Evolutionary conservation across 2,888 invertebrate species (phyloP).

Genomic region (Tanytarsus gracilentus): DNA sequence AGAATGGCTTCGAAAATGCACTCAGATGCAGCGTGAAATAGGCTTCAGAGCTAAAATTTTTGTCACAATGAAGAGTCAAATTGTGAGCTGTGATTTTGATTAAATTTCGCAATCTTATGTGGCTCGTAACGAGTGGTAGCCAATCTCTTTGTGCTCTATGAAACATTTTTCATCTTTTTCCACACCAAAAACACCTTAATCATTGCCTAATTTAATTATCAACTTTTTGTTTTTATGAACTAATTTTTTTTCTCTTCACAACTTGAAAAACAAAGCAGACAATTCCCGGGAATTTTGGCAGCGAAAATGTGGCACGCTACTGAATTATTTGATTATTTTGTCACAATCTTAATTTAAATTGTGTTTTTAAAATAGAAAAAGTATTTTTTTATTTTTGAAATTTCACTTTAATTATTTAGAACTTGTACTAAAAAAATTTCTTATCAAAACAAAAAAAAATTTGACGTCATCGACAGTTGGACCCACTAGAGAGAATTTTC

Average conservation of each 20-base stretch:
- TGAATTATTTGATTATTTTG: too few species aligned
- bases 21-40: slow-evolving; percentile 74
- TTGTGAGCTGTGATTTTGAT: slow-evolving; percentile 64
- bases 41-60: slow-evolving; percentile 46
- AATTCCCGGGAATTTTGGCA: too few species aligned
- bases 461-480: too few species aligned
- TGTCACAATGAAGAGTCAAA: slow-evolving; percentile 39
- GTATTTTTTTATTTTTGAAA: too few species aligned
- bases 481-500: too few species aligned
- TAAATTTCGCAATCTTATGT: slow-evolving; percentile 69
- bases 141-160: slow-evolving; percentile 63
- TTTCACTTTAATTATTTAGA: too few species aligned
- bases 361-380: too few species aligned
- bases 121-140: slow-evolving; percentile 75
- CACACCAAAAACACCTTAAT: neutral
- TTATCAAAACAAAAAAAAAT: too few species aligned
- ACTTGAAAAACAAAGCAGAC: too few species aligned
- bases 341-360: too few species aligned
- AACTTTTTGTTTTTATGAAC: neutral
- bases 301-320: too few species aligned
- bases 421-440: too few species aligned
- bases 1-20: slow-evolving; percentile 73
- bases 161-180: slow-evolving; percentile 44
- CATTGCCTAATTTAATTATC: neutral
- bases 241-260: neutral